phyloP scores from a whole-genome alignment of 2,113 vertebrate genomes.

The Deroptyus accipitrinus region DNA sequence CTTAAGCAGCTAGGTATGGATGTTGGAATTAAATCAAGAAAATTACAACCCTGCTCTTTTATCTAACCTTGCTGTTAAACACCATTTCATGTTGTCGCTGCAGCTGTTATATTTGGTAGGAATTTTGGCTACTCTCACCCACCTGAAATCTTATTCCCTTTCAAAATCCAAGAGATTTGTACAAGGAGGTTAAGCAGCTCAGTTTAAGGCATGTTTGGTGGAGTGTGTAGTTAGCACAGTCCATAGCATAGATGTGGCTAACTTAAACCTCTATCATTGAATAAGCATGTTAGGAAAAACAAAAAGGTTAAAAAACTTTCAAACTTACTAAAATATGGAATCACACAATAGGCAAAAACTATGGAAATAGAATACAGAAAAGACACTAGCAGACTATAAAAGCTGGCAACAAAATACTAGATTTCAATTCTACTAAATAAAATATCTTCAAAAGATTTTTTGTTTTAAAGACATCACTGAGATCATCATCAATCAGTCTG shows the following conservation, averaged over 20 bases:
- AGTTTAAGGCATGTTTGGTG: not conserved
- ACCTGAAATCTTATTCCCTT: not conserved
- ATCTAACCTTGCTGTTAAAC: not conserved
- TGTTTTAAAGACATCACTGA: not conserved
- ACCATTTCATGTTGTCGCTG: not conserved
- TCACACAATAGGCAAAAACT: not conserved
- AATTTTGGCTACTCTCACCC: not conserved
- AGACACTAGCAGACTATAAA: not conserved
- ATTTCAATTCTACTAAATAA: constrained; percentile 9
- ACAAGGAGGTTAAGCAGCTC: not conserved
- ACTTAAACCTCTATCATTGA: not conserved
- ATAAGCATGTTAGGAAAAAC: not conserved
- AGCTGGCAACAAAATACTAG: not conserved
- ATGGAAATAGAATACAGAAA: not conserved
- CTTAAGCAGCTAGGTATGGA: not conserved
- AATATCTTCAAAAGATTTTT: not conserved
- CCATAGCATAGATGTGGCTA: not conserved
- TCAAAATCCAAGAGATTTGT: not conserved
- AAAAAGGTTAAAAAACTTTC: not conserved
- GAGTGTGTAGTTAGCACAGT: not conserved
- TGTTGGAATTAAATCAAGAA: not conserved
- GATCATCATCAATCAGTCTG: constrained; percentile 15
- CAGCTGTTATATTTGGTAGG: not conserved
- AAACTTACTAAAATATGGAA: not conserved
- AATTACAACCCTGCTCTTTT: not conserved